A percentile compares a stretch with the other conserved stretches of the same genome.
These are phyloP conservation scores for Panorpa germanica DNA, from an alignment of 2,888 invertebrate genomes.

Conservation along the genomic window DNA sequence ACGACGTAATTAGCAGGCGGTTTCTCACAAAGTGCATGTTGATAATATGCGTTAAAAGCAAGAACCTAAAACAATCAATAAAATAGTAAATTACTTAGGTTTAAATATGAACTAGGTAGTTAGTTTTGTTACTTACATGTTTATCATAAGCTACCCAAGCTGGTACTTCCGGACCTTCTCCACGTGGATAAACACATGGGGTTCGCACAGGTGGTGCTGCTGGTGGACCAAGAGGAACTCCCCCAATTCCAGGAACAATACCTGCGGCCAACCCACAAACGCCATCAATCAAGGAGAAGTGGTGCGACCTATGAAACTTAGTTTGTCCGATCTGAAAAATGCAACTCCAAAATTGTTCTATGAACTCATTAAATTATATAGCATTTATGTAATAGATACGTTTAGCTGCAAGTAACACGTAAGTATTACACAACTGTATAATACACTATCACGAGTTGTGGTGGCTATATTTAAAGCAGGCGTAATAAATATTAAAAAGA, in stretches of 20 bases:
- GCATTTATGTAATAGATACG: no score
- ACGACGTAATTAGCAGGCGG: constrained; percentile 44
- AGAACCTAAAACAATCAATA: constrained; percentile 11
- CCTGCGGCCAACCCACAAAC: constrained; percentile 41
- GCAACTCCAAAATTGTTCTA: no score
- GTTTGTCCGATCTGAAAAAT: constrained; percentile 42
- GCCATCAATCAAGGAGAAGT: constrained; percentile 37
- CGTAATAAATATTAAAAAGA: no score
- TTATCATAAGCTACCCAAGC: constrained; percentile 80
- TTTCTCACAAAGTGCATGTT: constrained; percentile 50
- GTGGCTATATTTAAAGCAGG: no score
- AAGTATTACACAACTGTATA: no score
- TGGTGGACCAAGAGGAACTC: constrained; percentile 26
- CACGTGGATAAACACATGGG: constrained; percentile 55
- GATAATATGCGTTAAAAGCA: constrained; percentile 23
- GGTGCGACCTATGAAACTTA: constrained; percentile 38
- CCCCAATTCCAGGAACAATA: constrained; percentile 36
- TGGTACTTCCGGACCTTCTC: constrained; percentile 55
- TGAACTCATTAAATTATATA: no score
- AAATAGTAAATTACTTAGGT: not conserved
- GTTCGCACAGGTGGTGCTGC: constrained; percentile 30
- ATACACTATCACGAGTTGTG: no score
- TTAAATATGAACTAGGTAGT: not conserved
- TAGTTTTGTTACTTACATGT: constrained; percentile 33
- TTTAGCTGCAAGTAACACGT: no score